Base-by-base conservation (phyloP, 2,888 invertebrate species). In the Polydesmus complanatus region DNA sequence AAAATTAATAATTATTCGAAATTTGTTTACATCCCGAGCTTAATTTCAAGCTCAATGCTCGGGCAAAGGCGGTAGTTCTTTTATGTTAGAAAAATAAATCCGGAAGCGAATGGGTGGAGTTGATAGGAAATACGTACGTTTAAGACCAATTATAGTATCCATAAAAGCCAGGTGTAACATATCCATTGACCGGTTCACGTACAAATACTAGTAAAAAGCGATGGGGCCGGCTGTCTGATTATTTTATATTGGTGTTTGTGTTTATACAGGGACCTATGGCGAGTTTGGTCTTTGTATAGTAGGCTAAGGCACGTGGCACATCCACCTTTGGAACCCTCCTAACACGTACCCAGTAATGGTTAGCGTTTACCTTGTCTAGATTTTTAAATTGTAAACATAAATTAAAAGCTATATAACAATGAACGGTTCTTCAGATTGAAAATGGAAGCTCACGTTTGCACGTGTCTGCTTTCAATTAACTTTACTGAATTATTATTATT, bases 91-190 rank as follows among this genome's bases (percentile, higher is more conserved):
- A 37, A n/a, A 37, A 37, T 14, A 37, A 37, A 37, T 37, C 47
- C n/a, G 37, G 22, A 53, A 5, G 19, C 37, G 55, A 27, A 27
- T 11, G 27, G 55, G 55, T 22, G 37, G 14, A 21, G 47, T 51
- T 51, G n/a, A 19, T 19, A 5, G 5, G n/a, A 19, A 19, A 19
- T 19, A 51, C 8, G 19, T 51, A 8, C 51, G n/a, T 51, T 51
- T 51, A 21, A n/a, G n/a, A 8, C 54, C 22, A 54, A 54, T 54
- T 54, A 54, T 54, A 54, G 54, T 54, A 54, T 54, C 54, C 23
- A 54, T 54, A 54, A 54, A 54, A 22, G 22, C 54, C 54, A 54
- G 54, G 54, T 54, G 54, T 14, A 54, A 26, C 8, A 14, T 37
- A 14, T 37, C 37, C 14, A 37, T 37, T 37, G 37, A 37, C 37